Base-by-base conservation (phyloP, 2,888 invertebrate genomes). In the Cynaeus angustus region DNA sequence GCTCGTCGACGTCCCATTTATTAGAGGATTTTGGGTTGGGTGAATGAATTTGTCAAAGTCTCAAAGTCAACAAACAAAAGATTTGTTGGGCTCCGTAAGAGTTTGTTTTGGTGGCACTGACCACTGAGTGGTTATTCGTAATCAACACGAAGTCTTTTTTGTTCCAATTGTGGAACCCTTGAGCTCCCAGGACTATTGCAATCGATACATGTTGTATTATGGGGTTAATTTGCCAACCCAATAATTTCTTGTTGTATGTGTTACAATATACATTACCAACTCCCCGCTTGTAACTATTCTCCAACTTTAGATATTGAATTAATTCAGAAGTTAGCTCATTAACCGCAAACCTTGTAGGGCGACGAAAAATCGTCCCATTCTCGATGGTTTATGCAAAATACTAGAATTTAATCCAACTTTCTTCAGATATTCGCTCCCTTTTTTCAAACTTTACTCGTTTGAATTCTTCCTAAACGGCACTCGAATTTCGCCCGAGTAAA, bases 311-410 rank as follows among this genome's bases (percentile, higher is more conserved):
- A 30, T 59, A 46, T 30, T 45, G 59, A 59, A 59, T 45, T 59
- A 59, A 59, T 59, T 21, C 59, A 59, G 59, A 59, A 59, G 59
- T 59, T 59, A 46, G 33, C 59, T 59, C 59, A 46, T 59, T 59
- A 59, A 59, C 45, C 45, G 33, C 30, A 43, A 53, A 53, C 12
- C 53, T 53, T 50, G 26, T 14, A 3, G 28, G 14, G 9, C 12
- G 10, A 33, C 14, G 8, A 59, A 59, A 59, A 59, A 59, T 59
- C 45, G 59, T 8, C 56, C 56, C 56, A 30, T 30, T 28, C 33
- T n/a, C 52, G 7, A 13, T 38, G 55, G 38, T 13, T 37, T 38
- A 59, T 59, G 28, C 45, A 28, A 46, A 45, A 45, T 58, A 45
- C 58, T n/a, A 3, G 58, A 43, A 45, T 59, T 46, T 45, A 59